Base-by-base conservation (phyloP, 2,797 vertebrate species). In the Hafferia zeledoni region DNA sequence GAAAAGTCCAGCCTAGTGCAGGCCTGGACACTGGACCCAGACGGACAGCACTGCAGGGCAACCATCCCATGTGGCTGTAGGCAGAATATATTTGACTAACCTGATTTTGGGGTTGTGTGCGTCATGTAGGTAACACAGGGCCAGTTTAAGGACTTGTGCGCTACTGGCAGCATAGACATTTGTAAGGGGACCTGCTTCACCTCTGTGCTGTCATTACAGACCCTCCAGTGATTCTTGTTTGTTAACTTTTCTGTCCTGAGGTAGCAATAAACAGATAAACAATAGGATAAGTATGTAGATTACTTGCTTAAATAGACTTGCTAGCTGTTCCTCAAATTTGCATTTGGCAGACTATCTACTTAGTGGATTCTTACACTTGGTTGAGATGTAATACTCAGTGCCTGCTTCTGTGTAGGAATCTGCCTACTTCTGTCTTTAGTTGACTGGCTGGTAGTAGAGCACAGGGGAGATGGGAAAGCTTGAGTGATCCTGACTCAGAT, bases 21-120 rank as follows among this genome's bases (percentile, higher is more conserved):
- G 52, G 27, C 12, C 4, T 31, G 30, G 17, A 33, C 15, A 3
- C 9, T 6, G 12, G 23, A 24, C 35, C 30, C 33, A 49, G 44
- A 43, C 47, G 11, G 20, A 13, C 17, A 47, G 53, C 12, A 4
- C 65, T 78, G n/a, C 61, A 41, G 31, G 6, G 19, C 37, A n/a
- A 31, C 49, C 43, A 37, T 77, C 6, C 33, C 27, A 14, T 1
- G 0, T 31, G 56, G 25, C 8, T 60, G 10, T 50, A 13, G 0
- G 1, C 15, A 71, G n/a, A 17, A 9, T 2, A 46, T 43, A 55
- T 80, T 43, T 69, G 39, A 13, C 10, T 41, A n/a, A 12, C 13
- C 27, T 89, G 19, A 4, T 70, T 61, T 14, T 15, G 25, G 25
- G 13, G 20, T 31, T 59, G 8, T 70, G 19, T 69, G 37, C 16